phyloP scores from a whole-genome alignment of 2,113 vertebrate species.

The Poeciliopsis prolifica region DNA sequence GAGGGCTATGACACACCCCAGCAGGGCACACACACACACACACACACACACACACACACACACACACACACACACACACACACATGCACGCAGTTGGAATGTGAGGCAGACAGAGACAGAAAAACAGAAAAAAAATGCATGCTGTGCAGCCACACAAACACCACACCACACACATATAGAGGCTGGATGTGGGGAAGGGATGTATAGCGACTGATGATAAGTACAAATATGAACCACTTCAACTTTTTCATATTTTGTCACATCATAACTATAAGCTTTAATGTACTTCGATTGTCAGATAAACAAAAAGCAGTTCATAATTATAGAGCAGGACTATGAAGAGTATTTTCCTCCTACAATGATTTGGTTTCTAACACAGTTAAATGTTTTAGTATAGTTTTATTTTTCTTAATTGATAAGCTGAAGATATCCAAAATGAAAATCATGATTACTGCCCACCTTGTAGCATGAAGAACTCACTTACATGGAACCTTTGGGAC shows the following conservation, averaged over 20 bases:
- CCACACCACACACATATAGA: slow-evolving; percentile 32
- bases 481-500: too few species aligned
- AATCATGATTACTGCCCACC: too few species aligned
- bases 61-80: slow-evolving; percentile 16
- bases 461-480: too few species aligned
- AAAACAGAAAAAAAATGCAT: neutral
- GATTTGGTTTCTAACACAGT: too few species aligned
- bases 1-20: slow-evolving; percentile 68
- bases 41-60: too few species aligned
- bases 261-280: neutral
- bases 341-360: too few species aligned
- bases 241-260: neutral
- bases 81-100: slow-evolving; percentile 32
- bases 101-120: slow-evolving; percentile 38
- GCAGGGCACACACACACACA: slow-evolving; percentile 12
- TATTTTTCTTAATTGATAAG: too few species aligned
- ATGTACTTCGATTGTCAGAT: neutral
- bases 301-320: neutral
- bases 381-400: too few species aligned
- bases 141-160: neutral
- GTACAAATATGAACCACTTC: too few species aligned
- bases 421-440: too few species aligned
- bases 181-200: slow-evolving; percentile 56
- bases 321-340: too few species aligned
- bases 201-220: slow-evolving; percentile 43